A percentile compares a stretch with the other conserved stretches of the same genome.
Conservation (phyloP, 2,888 invertebrate genomes). For the Caenorhabditis sp. region DNA sequence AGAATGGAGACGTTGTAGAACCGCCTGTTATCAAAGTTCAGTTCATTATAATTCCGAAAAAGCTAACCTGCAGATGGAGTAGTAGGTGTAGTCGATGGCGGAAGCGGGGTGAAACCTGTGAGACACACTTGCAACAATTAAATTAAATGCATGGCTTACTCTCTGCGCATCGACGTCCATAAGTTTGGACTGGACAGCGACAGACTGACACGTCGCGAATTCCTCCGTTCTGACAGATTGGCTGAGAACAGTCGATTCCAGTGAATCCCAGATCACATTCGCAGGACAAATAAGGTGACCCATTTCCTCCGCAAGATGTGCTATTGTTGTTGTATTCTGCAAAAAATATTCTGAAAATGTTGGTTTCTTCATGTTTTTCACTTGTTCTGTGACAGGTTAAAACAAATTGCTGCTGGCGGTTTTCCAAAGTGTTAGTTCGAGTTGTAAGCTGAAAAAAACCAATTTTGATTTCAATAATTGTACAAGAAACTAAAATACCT, state of each 20-base stretch:
- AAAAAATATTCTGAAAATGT: neutral
- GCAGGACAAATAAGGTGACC: conserved; percentile 20
- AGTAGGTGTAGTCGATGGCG: neutral
- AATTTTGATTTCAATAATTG: neutral
- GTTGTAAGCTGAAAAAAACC: conserved; percentile 38
- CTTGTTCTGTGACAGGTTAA: conserved; percentile 32
- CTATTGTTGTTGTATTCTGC: neutral
- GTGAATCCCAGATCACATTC: conserved; percentile 2
- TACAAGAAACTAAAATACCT: conserved; percentile 4
- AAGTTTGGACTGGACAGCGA: conserved; percentile 14
- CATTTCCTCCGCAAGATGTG: conserved; percentile 19
- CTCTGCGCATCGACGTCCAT: conserved; percentile 23
- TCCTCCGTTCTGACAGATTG: conserved; percentile 31
- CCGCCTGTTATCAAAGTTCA: too few species aligned
- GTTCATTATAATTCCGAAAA: too few species aligned
- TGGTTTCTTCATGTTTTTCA: too few species aligned
- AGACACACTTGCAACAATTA: neutral
- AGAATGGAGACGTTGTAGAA: too few species aligned
- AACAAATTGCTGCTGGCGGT: conserved; percentile 28
- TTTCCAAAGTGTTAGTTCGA: neutral
- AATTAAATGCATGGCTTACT: neutral
- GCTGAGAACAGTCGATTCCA: conserved; percentile 43
- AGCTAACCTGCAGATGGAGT: too few species aligned
- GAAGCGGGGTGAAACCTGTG: neutral
- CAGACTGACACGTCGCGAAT: conserved; percentile 35